Evolutionary conservation across 1,140 invertebrate species (phyloP).

Genomic region (Penaeus chinensis): DNA sequence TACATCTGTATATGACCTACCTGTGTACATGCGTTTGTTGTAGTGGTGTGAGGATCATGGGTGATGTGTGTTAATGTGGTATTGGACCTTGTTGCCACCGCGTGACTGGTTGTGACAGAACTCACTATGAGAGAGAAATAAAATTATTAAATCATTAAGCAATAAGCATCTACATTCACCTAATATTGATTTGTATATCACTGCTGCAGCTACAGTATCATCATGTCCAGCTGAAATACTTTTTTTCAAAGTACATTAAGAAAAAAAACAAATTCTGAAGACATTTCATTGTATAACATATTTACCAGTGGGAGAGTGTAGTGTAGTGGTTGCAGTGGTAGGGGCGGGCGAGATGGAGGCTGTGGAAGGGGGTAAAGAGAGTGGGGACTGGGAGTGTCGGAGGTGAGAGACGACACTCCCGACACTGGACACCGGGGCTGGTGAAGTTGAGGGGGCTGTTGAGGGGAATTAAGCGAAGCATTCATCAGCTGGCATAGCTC

Average conservation of each 20-base stretch:
- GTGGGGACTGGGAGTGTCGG: constrained; percentile 56
- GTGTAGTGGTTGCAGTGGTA: constrained; percentile 26
- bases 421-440: constrained; percentile 38
- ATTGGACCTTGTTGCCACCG: constrained; percentile 25
- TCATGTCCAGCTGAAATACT: no score
- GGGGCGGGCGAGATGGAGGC: constrained; percentile 79
- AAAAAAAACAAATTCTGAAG: background rate
- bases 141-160: background rate
- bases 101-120: constrained; percentile 27
- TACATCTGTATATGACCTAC: constrained; percentile 15
- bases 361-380: constrained; percentile 73
- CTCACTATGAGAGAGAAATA: constrained; percentile 27
- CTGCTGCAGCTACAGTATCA: no score
- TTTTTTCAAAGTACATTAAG: background rate
- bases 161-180: background rate
- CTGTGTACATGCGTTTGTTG: constrained; percentile 53
- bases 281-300: background rate
- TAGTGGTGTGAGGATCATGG: constrained; percentile 45
- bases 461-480: background rate
- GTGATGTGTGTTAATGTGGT: constrained; percentile 56
- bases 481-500: no score
- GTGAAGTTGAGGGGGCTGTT: constrained; percentile 29
- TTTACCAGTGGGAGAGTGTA: background rate
- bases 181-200: background rate
- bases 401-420: constrained; percentile 42